phyloP scores from a whole-genome alignment of 2,888 invertebrate species.

The Volucella inflata region DNA sequence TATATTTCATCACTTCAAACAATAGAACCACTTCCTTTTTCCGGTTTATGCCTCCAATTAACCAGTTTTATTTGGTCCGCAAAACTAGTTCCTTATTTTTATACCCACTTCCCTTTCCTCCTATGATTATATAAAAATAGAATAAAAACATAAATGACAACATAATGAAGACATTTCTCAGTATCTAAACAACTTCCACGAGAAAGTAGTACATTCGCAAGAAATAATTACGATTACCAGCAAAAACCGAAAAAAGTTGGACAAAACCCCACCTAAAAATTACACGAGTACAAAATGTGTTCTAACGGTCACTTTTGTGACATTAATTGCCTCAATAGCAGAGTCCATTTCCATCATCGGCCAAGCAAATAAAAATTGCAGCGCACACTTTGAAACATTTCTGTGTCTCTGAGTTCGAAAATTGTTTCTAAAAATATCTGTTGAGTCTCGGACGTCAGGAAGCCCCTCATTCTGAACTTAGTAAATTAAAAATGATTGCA shows the following conservation, averaged over 20 bases:
- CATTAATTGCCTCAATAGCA: constrained; percentile 46
- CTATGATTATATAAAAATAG: too few species aligned
- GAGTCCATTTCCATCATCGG: constrained; percentile 50
- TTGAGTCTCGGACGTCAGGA: constrained; percentile 19
- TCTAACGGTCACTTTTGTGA: constrained; percentile 37
- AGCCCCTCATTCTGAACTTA: constrained; percentile 6
- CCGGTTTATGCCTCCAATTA: too few species aligned
- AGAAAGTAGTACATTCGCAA: constrained; percentile 5
- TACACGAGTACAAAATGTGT: constrained; percentile 39
- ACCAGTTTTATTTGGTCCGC: too few species aligned
- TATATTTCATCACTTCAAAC: too few species aligned
- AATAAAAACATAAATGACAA: too few species aligned
- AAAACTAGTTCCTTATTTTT: too few species aligned
- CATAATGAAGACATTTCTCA: too few species aligned
- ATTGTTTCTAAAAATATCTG: constrained; percentile 50
- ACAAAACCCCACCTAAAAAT: background rate
- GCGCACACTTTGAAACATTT: background rate
- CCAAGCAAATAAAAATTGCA: constrained; percentile 54
- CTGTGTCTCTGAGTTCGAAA: constrained; percentile 9
- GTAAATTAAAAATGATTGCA: constrained; percentile 13
- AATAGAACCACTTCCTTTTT: too few species aligned
- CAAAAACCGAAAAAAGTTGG: constrained; percentile 1
- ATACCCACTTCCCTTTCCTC: too few species aligned
- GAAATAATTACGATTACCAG: background rate
- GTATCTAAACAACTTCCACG: background rate